These are phyloP conservation scores for Eriosoma lanigerum DNA, from an alignment of 1,140 invertebrate genomes.

Conservation along the genomic window DNA sequence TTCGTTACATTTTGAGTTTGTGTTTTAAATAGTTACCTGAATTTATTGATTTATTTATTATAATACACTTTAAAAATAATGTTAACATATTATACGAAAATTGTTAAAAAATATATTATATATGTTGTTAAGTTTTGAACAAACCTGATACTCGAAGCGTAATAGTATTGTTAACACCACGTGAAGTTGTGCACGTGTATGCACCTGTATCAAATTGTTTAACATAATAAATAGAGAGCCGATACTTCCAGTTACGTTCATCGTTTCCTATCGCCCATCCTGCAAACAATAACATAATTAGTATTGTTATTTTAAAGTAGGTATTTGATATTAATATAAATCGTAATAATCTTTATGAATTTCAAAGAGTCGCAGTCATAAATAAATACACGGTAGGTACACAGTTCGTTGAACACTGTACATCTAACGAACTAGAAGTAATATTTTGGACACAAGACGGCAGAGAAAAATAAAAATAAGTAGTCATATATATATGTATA, in stretches of 20 bases:
- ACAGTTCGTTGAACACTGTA: slow-evolving; percentile 44
- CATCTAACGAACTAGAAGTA: slow-evolving; percentile 49
- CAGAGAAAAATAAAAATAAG: neutral
- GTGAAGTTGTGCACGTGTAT: slow-evolving; percentile 79
- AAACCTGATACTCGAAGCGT: slow-evolving; percentile 75
- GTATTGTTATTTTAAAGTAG: slow-evolving; percentile 5
- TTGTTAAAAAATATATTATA: too few species aligned
- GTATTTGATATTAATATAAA: neutral
- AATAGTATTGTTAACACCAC: slow-evolving; percentile 78
- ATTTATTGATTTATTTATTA: too few species aligned
- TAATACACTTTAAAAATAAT: too few species aligned
- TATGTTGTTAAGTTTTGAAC: too few species aligned
- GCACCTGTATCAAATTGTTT: slow-evolving; percentile 73
- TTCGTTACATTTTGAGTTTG: too few species aligned
- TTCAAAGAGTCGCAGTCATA: slow-evolving; percentile 6
- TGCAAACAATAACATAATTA: slow-evolving; percentile 58
- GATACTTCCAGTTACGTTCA: slow-evolving; percentile 77
- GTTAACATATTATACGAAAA: too few species aligned
- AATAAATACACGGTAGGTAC: slow-evolving; percentile 45
- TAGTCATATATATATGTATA: neutral
- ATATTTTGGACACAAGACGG: neutral
- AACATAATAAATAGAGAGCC: slow-evolving; percentile 79
- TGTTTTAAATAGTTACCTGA: too few species aligned
- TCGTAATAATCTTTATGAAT: slow-evolving; percentile 20
- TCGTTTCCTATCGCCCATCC: slow-evolving; percentile 77